phyloP scores from a whole-genome alignment of 1,140 invertebrate species.

The Drosophila grimshawi region DNA sequence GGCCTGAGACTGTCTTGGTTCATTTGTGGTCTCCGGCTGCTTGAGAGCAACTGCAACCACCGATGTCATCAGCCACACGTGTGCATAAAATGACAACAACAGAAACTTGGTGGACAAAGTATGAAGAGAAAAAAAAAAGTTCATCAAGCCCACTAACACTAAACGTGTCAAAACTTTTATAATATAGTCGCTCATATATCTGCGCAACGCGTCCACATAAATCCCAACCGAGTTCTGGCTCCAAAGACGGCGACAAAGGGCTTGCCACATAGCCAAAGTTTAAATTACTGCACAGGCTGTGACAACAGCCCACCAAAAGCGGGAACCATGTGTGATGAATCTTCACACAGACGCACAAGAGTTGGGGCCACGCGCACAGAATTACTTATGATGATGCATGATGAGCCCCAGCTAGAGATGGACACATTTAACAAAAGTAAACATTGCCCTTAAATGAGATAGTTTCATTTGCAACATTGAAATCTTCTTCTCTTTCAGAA shows the following conservation, averaged over 20 bases:
- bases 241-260: constrained; percentile 31
- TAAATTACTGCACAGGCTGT: constrained; percentile 80
- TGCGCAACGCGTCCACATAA: constrained; percentile 57
- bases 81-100: constrained; percentile 58
- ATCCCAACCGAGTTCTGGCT: constrained; percentile 44
- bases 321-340: constrained; percentile 66
- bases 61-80: constrained; percentile 70
- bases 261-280: constrained; percentile 63
- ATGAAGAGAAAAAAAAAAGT: constrained; percentile 58
- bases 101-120: constrained; percentile 31
- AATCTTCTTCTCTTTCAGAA: no score
- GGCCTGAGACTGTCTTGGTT: constrained; percentile 49
- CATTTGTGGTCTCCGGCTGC: constrained; percentile 61
- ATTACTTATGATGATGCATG: constrained; percentile 54
- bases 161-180: constrained; percentile 80
- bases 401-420: constrained; percentile 27
- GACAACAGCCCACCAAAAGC: constrained; percentile 18
- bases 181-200: constrained; percentile 76
- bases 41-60: constrained; percentile 3
- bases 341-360: constrained; percentile 13
- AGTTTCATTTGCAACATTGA: neutral
- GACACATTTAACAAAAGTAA: neutral
- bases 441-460: neutral
- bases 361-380: constrained; percentile 32
- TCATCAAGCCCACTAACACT: constrained; percentile 67